A percentile compares a stretch with the other conserved stretches of the same genome.
Evolutionary conservation across 2,113 vertebrate species (phyloP).

Genomic region (Pyxicephalus adspersus): DNA sequence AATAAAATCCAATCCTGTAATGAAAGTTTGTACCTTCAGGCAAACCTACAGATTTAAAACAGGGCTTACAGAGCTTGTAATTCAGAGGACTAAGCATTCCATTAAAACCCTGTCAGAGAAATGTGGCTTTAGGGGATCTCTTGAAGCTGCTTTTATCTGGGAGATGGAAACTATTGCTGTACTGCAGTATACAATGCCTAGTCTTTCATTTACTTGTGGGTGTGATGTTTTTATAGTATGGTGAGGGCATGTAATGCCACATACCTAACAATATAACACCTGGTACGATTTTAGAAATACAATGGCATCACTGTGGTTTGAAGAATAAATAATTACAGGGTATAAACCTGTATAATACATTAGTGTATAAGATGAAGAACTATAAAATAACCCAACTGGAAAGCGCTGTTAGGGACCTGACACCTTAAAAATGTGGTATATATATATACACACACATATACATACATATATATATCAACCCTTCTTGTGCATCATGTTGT

Average conservation of each 20-base stretch:
- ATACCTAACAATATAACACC: not conserved
- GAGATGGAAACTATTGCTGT: slow-evolving; percentile 8
- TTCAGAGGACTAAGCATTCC: slow-evolving; percentile 1
- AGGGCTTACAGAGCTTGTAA: slow-evolving; percentile 7
- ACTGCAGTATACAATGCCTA: not conserved
- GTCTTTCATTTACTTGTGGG: slow-evolving; percentile 9
- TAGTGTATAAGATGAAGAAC: no score
- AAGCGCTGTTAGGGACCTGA: no score
- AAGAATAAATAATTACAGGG: no score
- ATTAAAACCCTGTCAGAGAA: not conserved
- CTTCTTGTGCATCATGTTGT: no score
- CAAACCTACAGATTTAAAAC: not conserved
- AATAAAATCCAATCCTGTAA: not conserved
- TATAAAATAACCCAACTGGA: no score
- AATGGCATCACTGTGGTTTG: not conserved
- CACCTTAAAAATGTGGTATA: no score
- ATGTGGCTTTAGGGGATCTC: slow-evolving; percentile 5
- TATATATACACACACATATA: no score
- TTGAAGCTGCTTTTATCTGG: not conserved
- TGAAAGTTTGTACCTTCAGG: not conserved
- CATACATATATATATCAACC: no score
- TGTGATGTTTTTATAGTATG: not conserved
- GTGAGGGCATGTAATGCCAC: not conserved
- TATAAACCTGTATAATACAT: no score
- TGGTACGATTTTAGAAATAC: not conserved